Percentiles rank a stretch among this genome's conserved stretches.
These are phyloP conservation scores for Yasuhikotakia modesta DNA, from an alignment of 2,797 vertebrate species.

Conservation along the genomic window DNA sequence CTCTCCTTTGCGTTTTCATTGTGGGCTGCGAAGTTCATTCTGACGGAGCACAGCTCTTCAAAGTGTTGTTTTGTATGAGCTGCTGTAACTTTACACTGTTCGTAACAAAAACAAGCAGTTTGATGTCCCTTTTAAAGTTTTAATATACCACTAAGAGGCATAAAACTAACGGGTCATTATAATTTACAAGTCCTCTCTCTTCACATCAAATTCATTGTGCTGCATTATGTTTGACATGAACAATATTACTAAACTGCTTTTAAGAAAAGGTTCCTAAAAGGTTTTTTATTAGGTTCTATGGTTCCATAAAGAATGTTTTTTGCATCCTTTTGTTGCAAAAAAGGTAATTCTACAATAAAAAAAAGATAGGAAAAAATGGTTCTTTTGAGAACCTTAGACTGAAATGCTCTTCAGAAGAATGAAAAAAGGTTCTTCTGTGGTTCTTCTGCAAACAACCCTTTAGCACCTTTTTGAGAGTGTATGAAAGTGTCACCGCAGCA, in stretches of 20 bases:
- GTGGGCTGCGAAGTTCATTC: conserved; percentile 19
- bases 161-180: neutral
- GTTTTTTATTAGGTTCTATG: neutral
- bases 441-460: too few species aligned
- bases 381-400: too few species aligned
- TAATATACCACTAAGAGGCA: neutral
- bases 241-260: neutral
- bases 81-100: neutral
- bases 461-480: neutral
- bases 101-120: neutral
- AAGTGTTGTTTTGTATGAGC: neutral
- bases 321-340: too few species aligned
- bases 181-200: neutral
- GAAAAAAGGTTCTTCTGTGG: too few species aligned
- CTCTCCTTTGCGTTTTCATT: conserved; percentile 17
- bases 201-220: neutral
- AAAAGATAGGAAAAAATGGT: too few species aligned
- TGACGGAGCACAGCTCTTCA: neutral
- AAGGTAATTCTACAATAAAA: too few species aligned
- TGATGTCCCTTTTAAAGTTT: neutral
- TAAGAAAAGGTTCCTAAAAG: too few species aligned
- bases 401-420: too few species aligned
- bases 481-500: neutral
- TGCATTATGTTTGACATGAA: neutral
- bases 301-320: neutral